phyloP scores from a whole-genome alignment of 2,888 invertebrate species.

The Tortricodes alternella region DNA sequence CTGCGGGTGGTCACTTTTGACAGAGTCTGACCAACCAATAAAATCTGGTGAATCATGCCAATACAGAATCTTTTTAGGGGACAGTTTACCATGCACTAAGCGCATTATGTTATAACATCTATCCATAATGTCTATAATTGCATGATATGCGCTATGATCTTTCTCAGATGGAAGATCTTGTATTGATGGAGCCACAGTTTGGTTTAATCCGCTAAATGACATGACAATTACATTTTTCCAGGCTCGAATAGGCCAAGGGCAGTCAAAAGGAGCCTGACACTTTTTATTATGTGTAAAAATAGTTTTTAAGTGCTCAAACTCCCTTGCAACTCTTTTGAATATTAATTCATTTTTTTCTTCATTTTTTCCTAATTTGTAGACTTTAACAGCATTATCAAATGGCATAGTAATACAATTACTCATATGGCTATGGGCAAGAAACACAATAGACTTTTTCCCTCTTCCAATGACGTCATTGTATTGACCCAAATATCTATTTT shows the following conservation, averaged over 20 bases:
- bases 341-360: neutral
- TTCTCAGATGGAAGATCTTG: neutral
- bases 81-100: constrained; percentile 11
- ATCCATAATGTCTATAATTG: neutral
- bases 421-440: neutral
- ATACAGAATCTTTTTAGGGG: neutral
- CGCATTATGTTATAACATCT: neutral
- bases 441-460: constrained; percentile 2
- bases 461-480: neutral
- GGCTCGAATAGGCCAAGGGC: neutral
- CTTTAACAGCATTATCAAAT: constrained; percentile 10
- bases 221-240: constrained; percentile 11
- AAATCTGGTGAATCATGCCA: neutral
- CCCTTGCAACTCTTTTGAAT: constrained; percentile 4
- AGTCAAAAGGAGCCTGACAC: neutral
- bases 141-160: neutral
- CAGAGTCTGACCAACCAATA: constrained; percentile 19
- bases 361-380: neutral
- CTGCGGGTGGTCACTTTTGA: constrained; percentile 1
- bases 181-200: neutral
- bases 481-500: neutral
- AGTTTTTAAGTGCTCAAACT: constrained; percentile 1
- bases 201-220: neutral
- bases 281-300: neutral
- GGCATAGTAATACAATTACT: neutral